Base-by-base conservation (phyloP, 2,113 vertebrate genomes). In the Callospermophilus lateralis region DNA sequence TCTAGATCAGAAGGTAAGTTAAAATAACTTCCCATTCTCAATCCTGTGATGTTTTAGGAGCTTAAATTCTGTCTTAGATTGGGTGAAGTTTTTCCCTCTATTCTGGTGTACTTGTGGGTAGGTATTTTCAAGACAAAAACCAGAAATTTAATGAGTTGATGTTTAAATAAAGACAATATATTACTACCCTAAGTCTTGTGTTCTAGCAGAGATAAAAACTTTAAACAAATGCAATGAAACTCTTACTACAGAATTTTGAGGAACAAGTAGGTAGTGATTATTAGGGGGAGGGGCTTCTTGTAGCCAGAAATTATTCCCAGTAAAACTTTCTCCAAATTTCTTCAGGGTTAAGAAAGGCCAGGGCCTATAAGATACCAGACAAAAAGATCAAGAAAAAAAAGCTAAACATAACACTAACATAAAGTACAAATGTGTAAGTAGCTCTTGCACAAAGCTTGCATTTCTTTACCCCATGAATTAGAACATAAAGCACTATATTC, bases 401-500 rank as follows among this genome's bases (percentile, higher is more conserved):
- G 42, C 48, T 77, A 95, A 94, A 84, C 22, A 16, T 81, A 45
- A 77, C 95, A 92, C 9, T 32, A 70, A 81, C 37, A 88, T 32
- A 84, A 92, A 19, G 20, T 19, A 39, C 30, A 95, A 79, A 90
- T 20, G 65, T 83, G 80, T 95, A 97, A 91, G 95, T 20, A 85
- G 48, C 34, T 97, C 55, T 86, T 89, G 20, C 15, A 95, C 85
- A 97, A 98, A 68, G 80, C 84, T 55, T 79, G 13, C 0, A 0
- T 39, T 95, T 93, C 26, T 92, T 77, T 76, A 32, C 15, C 88
- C 68, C 32, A 89, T 90, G 30, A 15, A 94, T 93, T 96, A 92
- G 15, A 95, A 96, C 73, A 95, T 1, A 97, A 98, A 98, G 30
- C 22, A 74, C 53, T 96, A 67, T 55, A 90, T 96, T 97, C 84